Evolutionary conservation across 2,797 vertebrate genomes (phyloP).

Genomic region (Nannoperca australis): DNA sequence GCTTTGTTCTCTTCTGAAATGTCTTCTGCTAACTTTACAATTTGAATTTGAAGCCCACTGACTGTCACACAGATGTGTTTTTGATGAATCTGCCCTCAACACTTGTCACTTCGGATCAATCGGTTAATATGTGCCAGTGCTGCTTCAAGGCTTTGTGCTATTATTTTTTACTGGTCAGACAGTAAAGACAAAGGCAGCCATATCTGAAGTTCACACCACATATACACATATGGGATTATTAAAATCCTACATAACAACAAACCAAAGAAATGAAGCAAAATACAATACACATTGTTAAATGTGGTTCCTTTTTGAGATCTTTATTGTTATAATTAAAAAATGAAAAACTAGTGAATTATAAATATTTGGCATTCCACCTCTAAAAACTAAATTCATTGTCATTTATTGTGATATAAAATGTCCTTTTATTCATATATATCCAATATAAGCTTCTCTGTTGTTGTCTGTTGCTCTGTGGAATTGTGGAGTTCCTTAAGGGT

Average conservation of each 20-base stretch:
- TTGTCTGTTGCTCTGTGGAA: no score
- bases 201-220: conserved; percentile 31
- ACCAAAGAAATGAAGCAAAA: neutral
- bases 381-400: neutral
- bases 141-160: conserved; percentile 67
- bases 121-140: conserved; percentile 47
- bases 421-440: no score
- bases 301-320: neutral
- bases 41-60: conserved; percentile 18
- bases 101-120: conserved; percentile 76
- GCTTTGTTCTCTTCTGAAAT: conserved; percentile 55
- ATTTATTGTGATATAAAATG: neutral
- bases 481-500: no score
- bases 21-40: conserved; percentile 36
- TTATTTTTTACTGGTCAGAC: conserved; percentile 72
- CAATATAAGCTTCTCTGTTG: no score
- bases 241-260: neutral
- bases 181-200: conserved; percentile 39
- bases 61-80: conserved; percentile 49
- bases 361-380: neutral
- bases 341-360: neutral
- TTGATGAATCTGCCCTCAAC: conserved; percentile 65
- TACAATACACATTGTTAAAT: neutral
- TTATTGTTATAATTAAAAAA: neutral
- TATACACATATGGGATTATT: neutral